Evolutionary conservation across 2,888 invertebrate species (phyloP), one percentile per base, ranked within the genome.

Genomic region (Lepidonotus clava): DNA sequence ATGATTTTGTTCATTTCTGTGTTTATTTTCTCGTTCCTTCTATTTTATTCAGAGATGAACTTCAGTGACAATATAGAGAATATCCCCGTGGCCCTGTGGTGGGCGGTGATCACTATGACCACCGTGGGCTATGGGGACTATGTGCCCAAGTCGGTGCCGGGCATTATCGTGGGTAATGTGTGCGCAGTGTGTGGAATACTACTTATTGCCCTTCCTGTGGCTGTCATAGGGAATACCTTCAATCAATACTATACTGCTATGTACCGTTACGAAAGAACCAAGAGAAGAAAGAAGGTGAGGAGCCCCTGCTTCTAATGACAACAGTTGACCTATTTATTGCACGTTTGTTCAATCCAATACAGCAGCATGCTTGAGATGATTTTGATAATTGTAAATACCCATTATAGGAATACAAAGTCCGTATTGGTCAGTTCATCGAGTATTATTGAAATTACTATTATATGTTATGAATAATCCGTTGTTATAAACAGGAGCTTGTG

Each of bases 41-140:
- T 84, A 21, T 84, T 53, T 36, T 36, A 84, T 36, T 34, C 84
- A 53, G 84, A 84, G n/a, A 28, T 56, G 11, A 38, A 53, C 8
- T 84, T 56, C 56, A 51, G 34, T 36, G 84, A 84, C 56, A 36
- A 76, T 76, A 40, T 76, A 5, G 34, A 34, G 21, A 76, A 76
- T 34, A 84, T 84, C 5, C 21, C 24, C n/a, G 56, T 56, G n/a
- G 84, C 84, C 11, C 53, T 84, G 24, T 84, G 84, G 84, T 56
- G 53, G 53, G 28, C 84, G n/a, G 24, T 84, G 53, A 56, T 84
- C 38, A 84, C 84, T 1, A 84, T 84, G 84, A 84, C 84, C 32
- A 84, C 84, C 6, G 84, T 84, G n/a, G 84, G 84, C 14, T 84
- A 84, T 56, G 84, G 84, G n/a, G 84, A 84, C 38, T 84, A 53